Evolutionary conservation across 2,888 invertebrate species (phyloP).

Genomic region (Physocephala rufipes): DNA sequence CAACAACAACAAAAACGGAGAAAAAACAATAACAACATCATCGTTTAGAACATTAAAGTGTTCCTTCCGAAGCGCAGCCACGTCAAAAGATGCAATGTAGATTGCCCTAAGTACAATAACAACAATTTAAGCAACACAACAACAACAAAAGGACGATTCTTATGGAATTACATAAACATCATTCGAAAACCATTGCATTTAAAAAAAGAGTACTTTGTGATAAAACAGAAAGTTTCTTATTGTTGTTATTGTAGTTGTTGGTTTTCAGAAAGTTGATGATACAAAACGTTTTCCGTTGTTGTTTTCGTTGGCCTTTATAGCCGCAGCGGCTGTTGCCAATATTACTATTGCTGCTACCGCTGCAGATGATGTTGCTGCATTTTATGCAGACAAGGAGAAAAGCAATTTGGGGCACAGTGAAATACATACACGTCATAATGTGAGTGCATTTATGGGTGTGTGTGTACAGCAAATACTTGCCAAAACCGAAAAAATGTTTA

Average conservation of each 20-base stretch:
- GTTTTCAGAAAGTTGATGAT: background rate
- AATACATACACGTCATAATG: background rate
- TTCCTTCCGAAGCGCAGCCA: background rate
- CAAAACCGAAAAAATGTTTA: background rate
- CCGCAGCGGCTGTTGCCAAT: background rate
- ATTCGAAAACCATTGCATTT: conserved; percentile 30
- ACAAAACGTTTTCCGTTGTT: conserved; percentile 20
- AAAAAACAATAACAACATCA: too few relatives aligned
- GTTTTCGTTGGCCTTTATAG: background rate
- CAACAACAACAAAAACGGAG: too few relatives aligned
- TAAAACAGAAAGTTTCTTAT: conserved; percentile 55
- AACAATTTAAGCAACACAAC: background rate
- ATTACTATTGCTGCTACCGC: background rate
- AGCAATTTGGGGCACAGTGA: background rate
- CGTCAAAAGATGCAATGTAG: conserved; percentile 17
- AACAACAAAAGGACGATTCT: conserved; percentile 13
- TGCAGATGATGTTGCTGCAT: background rate
- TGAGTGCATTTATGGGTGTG: conserved; percentile 2
- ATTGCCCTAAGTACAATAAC: background rate
- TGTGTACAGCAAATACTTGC: background rate
- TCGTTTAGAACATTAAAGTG: too few relatives aligned
- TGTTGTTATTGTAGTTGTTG: conserved; percentile 32
- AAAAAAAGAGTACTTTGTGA: conserved; percentile 52
- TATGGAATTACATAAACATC: background rate
- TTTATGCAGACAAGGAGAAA: background rate